Conservation (phyloP, 2,797 vertebrate species). For the Acipenser oxyrinchus region DNA sequence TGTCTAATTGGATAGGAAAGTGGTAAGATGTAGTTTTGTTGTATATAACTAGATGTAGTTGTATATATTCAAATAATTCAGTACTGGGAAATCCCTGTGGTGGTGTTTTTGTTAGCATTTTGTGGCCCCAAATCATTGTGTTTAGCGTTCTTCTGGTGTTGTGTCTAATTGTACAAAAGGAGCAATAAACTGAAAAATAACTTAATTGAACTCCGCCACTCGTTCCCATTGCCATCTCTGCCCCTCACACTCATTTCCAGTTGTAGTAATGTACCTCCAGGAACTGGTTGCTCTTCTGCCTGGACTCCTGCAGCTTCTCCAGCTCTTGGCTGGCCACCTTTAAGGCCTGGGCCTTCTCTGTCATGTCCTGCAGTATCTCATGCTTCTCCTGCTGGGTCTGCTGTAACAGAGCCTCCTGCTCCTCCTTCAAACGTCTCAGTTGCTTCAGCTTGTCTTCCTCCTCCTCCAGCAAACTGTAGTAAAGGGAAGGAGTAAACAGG, state of each 20-base stretch:
- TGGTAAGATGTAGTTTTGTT: too few relatives aligned
- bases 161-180: too few relatives aligned
- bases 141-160: too few relatives aligned
- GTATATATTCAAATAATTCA: too few relatives aligned
- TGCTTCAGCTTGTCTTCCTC: conserved; percentile 58
- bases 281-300: conserved; percentile 46
- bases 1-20: too few relatives aligned
- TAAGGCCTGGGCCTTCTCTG: conserved; percentile 37
- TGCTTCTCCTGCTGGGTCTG: conserved; percentile 10
- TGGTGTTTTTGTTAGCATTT: too few relatives aligned
- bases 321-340: conserved; percentile 52
- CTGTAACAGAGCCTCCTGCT: conserved; percentile 33
- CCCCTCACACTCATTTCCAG: background rate
- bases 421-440: conserved; percentile 48
- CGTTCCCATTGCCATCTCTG: background rate
- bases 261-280: conserved; percentile 38
- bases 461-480: conserved; percentile 48
- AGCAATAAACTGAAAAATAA: too few relatives aligned
- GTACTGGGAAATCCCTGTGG: too few relatives aligned
- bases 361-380: background rate
- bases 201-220: background rate
- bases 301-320: conserved; percentile 42
- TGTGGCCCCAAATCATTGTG: too few relatives aligned
- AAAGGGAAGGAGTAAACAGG: background rate
- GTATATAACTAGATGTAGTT: too few relatives aligned